Base-by-base conservation (phyloP, 1,140 invertebrate genomes). In the Zophobas morio region DNA sequence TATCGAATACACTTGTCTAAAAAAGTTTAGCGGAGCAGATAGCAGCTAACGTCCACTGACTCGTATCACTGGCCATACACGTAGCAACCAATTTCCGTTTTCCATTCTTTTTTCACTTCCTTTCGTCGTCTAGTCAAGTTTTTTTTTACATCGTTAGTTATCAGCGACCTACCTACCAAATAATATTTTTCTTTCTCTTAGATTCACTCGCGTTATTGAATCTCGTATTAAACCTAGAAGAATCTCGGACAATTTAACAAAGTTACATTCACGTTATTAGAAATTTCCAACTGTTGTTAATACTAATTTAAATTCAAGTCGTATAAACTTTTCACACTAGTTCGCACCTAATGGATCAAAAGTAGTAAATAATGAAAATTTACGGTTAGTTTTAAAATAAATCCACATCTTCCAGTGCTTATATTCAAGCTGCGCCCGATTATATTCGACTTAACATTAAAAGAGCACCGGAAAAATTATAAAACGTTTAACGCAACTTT, bases 1-100 rank as follows among this genome's bases (percentile, higher is more conserved):
- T 42, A 74, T 56, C 39, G 40, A 74, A 74, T 46, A 57, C 51
- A 74, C 40, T 56, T 74, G 71, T 53, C 71, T 42, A 74, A 56
- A 42, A 78, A 75, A 63, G 63, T 75, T 70, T 63, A 74, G 71
- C 36, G 39, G 56, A 56, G 57, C 72, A 75, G 71, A 77, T 79
- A 76, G 53, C 74, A 66, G 74, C 73, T 60, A 77, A 71, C 72
- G 75, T 76, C 57, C 78, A 80, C 33, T 56, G 76, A 78, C 54
- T 79, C 75, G 78, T 77, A 77, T 78, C 51, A 78, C 72, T 75
- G 72, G 77, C 74, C 46, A 70, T 77, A 80, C 79, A 80, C 79
- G 76, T 80, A 80, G 79, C 76, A 80, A 70, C 74, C 79, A 80
- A 80, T 80, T 80, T 80, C 79, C 79, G 79, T 76, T 66, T 75